A percentile compares a stretch with the other conserved stretches of the same genome.
These are phyloP conservation scores for Drosophila yakuba DNA, from an alignment of 1,140 invertebrate genomes.

Conservation along the genomic window DNA sequence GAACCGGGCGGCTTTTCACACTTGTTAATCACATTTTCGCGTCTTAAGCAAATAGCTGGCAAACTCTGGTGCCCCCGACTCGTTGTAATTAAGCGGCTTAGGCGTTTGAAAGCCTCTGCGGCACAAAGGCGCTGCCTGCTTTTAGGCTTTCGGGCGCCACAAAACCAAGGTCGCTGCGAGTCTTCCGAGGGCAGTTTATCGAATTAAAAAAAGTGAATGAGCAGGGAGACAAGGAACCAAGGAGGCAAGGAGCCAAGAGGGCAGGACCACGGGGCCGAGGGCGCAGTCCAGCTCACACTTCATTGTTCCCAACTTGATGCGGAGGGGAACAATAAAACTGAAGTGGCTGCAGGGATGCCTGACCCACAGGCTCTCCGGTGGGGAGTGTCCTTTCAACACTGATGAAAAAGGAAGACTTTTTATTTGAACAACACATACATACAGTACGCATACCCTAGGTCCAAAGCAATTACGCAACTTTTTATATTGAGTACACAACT, in stretches of 20 bases:
- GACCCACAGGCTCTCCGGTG: slow-evolving; percentile 22
- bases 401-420: background rate
- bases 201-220: slow-evolving; percentile 74
- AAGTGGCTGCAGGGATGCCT: slow-evolving; percentile 55
- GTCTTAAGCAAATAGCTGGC: slow-evolving; percentile 78
- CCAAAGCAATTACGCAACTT: background rate
- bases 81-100: slow-evolving; percentile 81
- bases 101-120: slow-evolving; percentile 53
- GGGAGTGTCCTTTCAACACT: slow-evolving; percentile 5
- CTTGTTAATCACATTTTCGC: slow-evolving; percentile 83
- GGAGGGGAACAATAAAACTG: slow-evolving; percentile 70
- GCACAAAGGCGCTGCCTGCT: slow-evolving; percentile 72
- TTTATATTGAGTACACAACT: background rate
- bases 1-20: slow-evolving; percentile 74
- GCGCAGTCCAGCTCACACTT: slow-evolving; percentile 61
- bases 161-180: slow-evolving; percentile 64
- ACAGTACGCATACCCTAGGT: background rate
- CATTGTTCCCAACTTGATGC: slow-evolving; percentile 50
- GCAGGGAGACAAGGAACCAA: slow-evolving; percentile 6
- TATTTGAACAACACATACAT: background rate
- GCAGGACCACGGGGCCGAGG: background rate
- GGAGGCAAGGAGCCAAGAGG: slow-evolving; percentile 3
- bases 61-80: slow-evolving; percentile 50
- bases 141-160: slow-evolving; percentile 65
- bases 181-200: slow-evolving; percentile 79